Evolutionary conservation across 1,140 invertebrate species (phyloP), one percentile per base, ranked within the genome.

Genomic region (Tetramorium simillimum): DNA sequence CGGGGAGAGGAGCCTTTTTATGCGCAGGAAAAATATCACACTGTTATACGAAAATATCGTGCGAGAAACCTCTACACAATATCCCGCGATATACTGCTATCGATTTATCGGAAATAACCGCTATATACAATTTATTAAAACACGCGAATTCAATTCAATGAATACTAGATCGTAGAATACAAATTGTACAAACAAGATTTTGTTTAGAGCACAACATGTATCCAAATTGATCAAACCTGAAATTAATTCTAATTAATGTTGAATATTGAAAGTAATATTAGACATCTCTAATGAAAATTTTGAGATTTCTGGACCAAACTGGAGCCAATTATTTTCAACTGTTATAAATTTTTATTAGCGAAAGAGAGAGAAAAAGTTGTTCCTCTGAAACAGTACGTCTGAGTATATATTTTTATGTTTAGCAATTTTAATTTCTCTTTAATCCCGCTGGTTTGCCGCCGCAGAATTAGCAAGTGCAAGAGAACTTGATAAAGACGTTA

Each of bases 71-170:
- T 84, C 4, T 49, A 18, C 3, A 37, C 18, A 24, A n/a, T 33
- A 33, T 85, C 77, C 14, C 78, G 49, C 24, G 67, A 88, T 73
- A 9, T 40, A n/a, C 2, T 21, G 49, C n/a, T 73, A 77, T 69
- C 9, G 21, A 78, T 63, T 63, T 46, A 3, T 69, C 65, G 24
- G 2, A 51, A 67, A 28, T 33, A 51, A 67, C 9, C 9, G 28
- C 37, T 85, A 56, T 88, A 46, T 56, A 72, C 70, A 87, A 77
- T 69, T 87, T 65, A 49, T 62, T 56, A 37, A n/a, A 28, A 14
- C 53, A 6, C 24, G 12, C 5, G 12, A 7, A 46, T 46, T 46
- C 2, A 46, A 46, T 65, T 65, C n/a, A 16, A 77, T 60, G 3
- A 40, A 5, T 53, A 51, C 0, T 40, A 62, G 63, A 84, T 43